A percentile compares a stretch with the other conserved stretches of the same genome.
phyloP scores from a whole-genome alignment of 2,888 invertebrate genomes.

The Tromatobia lineatoria region DNA sequence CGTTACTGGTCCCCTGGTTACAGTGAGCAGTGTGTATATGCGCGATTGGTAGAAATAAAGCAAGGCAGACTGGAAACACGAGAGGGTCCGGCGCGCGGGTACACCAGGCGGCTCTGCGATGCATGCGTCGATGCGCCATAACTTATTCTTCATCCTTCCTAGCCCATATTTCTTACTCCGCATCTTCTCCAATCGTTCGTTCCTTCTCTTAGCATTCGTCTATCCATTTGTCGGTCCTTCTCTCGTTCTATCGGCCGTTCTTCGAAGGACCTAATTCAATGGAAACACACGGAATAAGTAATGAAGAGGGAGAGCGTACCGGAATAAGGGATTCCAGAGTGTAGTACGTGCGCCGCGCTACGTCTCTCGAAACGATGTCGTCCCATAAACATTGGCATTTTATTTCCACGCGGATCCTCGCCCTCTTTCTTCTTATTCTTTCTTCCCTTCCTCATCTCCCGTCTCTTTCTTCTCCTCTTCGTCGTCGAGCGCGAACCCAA shows the following conservation, averaged over 20 bases:
- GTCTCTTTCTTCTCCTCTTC: constrained; percentile 23
- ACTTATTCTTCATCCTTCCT: constrained; percentile 70
- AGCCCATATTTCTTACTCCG: constrained; percentile 69
- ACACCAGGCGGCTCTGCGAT: constrained; percentile 57
- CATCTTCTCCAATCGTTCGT: constrained; percentile 60
- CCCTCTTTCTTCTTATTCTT: constrained; percentile 59
- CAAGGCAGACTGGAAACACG: constrained; percentile 66
- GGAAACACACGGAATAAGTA: constrained; percentile 70
- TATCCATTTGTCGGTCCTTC: constrained; percentile 46
- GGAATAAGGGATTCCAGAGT: constrained; percentile 65
- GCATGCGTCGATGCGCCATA: constrained; percentile 68
- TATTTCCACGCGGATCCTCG: constrained; percentile 76
- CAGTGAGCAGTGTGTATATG: constrained; percentile 59
- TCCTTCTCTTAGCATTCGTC: constrained; percentile 52
- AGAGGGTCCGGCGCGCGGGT: constrained; percentile 62
- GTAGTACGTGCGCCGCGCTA: constrained; percentile 63
- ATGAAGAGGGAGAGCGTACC: constrained; percentile 68
- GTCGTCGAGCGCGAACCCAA: constrained; percentile 59
- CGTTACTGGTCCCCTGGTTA: constrained; percentile 63
- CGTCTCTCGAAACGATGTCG: constrained; percentile 70
- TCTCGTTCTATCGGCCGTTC: constrained; percentile 60
- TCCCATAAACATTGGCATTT: constrained; percentile 79
- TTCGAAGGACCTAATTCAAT: constrained; percentile 69
- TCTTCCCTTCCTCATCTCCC: constrained; percentile 33
- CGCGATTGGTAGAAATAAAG: constrained; percentile 69